Percentiles rank a stretch among this genome's conserved stretches.
Conservation (phyloP, 2,113 vertebrate genomes). For the Oreotrochilus melanogaster region DNA sequence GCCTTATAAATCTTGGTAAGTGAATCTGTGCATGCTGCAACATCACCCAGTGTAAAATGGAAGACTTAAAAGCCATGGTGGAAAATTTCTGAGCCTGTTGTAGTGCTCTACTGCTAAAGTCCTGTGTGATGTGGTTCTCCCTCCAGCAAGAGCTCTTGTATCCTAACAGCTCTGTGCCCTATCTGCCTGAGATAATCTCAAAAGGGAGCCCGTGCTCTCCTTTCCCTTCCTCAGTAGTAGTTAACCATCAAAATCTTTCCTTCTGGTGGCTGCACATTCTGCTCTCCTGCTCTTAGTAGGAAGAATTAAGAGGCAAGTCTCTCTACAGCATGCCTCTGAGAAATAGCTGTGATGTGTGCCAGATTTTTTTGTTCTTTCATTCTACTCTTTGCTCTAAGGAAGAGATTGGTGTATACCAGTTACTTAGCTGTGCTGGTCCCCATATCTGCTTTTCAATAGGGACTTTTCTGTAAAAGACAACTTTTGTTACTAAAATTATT, state of each 20-base stretch:
- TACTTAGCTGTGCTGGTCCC: neutral
- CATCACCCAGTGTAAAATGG: neutral
- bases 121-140: neutral
- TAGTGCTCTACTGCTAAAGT: neutral
- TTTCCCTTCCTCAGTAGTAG: neutral
- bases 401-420: neutral
- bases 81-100: neutral
- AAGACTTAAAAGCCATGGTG: neutral
- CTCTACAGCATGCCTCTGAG: neutral
- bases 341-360: neutral
- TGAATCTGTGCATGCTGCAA: neutral
- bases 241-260: neutral
- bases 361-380: neutral
- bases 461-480: neutral
- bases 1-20: neutral
- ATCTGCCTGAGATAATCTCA: neutral
- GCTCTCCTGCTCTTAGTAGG: neutral
- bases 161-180: neutral
- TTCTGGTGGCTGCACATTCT: neutral
- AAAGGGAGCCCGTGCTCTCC: neutral
- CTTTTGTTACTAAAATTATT: neutral
- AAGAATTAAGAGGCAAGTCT: neutral
- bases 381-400: neutral
- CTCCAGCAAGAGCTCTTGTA: neutral
- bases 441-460: neutral